Conservation (phyloP, 2,113 vertebrate genomes). For the Lanius ludovicianus region DNA sequence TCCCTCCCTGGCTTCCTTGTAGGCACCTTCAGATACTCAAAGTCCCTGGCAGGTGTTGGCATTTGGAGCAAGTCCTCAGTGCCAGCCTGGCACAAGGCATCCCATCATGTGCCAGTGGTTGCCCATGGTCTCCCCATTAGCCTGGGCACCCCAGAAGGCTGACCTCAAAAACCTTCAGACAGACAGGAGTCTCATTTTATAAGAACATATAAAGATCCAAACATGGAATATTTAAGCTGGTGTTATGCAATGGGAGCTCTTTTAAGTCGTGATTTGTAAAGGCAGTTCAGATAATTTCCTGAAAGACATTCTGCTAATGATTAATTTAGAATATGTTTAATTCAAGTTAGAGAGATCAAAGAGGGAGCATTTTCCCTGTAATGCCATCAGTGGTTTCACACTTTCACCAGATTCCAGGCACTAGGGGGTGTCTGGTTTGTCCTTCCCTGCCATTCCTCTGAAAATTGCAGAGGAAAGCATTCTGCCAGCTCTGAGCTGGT, state of each 20-base stretch:
- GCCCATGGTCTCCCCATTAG: accelerated
- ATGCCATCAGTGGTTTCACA: not conserved
- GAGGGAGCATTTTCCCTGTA: not conserved
- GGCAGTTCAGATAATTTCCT: constrained; percentile 31
- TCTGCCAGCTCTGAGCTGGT: not conserved
- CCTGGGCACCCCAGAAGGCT: not conserved
- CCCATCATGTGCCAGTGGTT: accelerated
- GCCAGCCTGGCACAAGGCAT: not conserved
- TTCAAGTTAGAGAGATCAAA: constrained; percentile 62
- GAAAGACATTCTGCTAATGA: constrained; percentile 39
- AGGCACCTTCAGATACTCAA: accelerated
- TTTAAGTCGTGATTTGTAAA: constrained; percentile 39
- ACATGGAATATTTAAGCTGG: not conserved
- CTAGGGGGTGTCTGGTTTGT: not conserved
- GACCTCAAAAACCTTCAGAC: not conserved
- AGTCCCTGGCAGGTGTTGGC: not conserved
- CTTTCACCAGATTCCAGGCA: not conserved
- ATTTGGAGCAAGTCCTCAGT: accelerated
- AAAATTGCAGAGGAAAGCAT: not conserved
- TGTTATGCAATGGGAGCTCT: constrained; percentile 4
- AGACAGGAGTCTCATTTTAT: not conserved
- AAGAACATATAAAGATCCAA: not conserved
- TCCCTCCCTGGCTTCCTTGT: not conserved
- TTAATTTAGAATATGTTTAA: constrained; percentile 62
- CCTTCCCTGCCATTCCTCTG: not conserved